These are phyloP conservation scores for Bos javanicus DNA, from an alignment of 2,113 vertebrate species.

Conservation along the genomic window DNA sequence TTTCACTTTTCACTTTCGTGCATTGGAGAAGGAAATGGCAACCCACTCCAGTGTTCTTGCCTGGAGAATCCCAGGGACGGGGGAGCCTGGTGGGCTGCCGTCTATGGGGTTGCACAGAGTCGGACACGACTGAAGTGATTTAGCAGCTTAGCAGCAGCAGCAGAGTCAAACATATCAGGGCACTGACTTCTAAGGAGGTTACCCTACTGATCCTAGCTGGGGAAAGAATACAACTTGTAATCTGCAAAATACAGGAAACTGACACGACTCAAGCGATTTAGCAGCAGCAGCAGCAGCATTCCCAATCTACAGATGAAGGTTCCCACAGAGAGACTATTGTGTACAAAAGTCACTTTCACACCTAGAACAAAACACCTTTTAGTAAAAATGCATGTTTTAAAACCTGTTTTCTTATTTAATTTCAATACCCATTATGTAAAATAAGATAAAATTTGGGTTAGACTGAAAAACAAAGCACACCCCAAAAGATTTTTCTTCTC, in stretches of 20 bases:
- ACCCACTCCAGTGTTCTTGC: too few species aligned
- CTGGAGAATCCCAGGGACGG: too few species aligned
- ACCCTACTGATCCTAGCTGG: background rate
- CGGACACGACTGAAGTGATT: too few species aligned
- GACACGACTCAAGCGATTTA: too few species aligned
- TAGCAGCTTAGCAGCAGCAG: too few species aligned
- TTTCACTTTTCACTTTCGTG: too few species aligned
- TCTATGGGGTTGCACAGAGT: too few species aligned
- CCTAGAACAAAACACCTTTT: background rate
- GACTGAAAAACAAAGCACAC: background rate
- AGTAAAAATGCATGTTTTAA: background rate
- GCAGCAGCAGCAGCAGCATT: background rate
- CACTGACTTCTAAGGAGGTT: background rate
- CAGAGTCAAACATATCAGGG: background rate
- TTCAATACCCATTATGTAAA: background rate
- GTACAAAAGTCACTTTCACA: background rate
- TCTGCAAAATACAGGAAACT: background rate
- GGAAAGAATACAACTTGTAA: background rate
- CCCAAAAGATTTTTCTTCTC: background rate
- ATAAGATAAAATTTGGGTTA: background rate
- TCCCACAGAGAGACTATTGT: background rate
- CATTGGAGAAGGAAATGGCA: too few species aligned
- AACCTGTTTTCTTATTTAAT: conserved; percentile 17
- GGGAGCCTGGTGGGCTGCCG: too few species aligned
- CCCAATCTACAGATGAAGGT: background rate